A percentile compares a stretch with the other conserved stretches of the same genome.
Evolutionary conservation across 2,797 vertebrate species (phyloP).

Genomic region (Hydrocynus forskahlii): DNA sequence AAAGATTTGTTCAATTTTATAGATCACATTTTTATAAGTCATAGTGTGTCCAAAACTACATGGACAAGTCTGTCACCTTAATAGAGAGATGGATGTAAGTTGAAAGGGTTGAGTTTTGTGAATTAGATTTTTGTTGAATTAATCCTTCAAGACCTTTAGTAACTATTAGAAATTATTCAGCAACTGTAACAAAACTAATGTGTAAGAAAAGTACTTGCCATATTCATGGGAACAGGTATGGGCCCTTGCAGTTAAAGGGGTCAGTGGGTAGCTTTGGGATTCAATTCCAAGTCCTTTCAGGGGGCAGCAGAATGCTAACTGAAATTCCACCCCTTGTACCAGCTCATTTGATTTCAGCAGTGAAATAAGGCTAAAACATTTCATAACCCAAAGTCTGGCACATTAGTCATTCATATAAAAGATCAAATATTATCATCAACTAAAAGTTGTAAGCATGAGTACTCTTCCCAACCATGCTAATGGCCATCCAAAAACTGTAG

Average conservation of each 20-base stretch:
- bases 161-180: background rate
- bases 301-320: background rate
- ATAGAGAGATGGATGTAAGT: too few species aligned
- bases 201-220: background rate
- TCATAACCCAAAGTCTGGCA: background rate
- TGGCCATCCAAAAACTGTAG: conserved; percentile 6
- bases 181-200: background rate
- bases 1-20: too few species aligned
- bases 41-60: too few species aligned
- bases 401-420: background rate
- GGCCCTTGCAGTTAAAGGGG: background rate
- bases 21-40: too few species aligned
- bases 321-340: background rate
- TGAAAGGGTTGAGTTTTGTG: too few species aligned
- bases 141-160: too few species aligned
- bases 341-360: background rate
- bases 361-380: background rate
- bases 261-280: background rate
- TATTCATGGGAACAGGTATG: too few species aligned
- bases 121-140: too few species aligned
- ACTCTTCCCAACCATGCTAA: background rate
- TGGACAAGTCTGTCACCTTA: too few species aligned
- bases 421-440: background rate
- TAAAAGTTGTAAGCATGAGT: background rate
- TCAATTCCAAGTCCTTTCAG: background rate